phyloP scores from a whole-genome alignment of 2,888 invertebrate genomes.

The Cotesia congregata region DNA sequence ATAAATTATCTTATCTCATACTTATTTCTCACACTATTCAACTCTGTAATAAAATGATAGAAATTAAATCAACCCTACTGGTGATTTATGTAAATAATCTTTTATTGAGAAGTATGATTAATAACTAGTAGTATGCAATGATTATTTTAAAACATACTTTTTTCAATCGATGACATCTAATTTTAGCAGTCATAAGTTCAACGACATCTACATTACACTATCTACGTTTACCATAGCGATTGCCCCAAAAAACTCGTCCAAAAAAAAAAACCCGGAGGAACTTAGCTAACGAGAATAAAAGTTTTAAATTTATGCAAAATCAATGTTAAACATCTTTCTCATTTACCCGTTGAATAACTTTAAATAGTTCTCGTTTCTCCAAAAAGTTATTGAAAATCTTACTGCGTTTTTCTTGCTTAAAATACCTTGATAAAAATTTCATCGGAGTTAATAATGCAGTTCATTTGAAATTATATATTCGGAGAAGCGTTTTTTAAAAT shows the following conservation, averaged over 20 bases:
- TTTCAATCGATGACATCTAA: background rate
- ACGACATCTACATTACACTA: background rate
- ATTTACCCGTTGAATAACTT: background rate
- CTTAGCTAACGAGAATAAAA: background rate
- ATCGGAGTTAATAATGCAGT: too few relatives aligned
- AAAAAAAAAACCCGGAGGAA: background rate
- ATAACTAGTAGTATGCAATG: too few relatives aligned
- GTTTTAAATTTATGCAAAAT: background rate
- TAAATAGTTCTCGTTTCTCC: background rate
- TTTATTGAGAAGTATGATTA: too few relatives aligned
- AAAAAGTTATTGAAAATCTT: background rate
- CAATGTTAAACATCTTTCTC: background rate
- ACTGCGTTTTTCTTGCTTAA: background rate
- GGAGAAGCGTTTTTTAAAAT: too few relatives aligned
- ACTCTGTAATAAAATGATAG: too few relatives aligned
- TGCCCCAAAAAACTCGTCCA: background rate
- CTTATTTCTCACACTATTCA: too few relatives aligned
- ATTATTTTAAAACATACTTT: background rate
- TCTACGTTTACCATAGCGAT: background rate
- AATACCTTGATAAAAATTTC: background rate
- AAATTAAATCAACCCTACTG: too few relatives aligned
- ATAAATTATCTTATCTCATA: background rate
- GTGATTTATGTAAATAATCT: too few relatives aligned
- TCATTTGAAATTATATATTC: too few relatives aligned
- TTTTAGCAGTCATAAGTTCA: background rate